A percentile compares a stretch with the other conserved stretches of the same genome.
Conservation (phyloP, 2,113 vertebrate genomes). For the Melanerpes aurifrons region DNA sequence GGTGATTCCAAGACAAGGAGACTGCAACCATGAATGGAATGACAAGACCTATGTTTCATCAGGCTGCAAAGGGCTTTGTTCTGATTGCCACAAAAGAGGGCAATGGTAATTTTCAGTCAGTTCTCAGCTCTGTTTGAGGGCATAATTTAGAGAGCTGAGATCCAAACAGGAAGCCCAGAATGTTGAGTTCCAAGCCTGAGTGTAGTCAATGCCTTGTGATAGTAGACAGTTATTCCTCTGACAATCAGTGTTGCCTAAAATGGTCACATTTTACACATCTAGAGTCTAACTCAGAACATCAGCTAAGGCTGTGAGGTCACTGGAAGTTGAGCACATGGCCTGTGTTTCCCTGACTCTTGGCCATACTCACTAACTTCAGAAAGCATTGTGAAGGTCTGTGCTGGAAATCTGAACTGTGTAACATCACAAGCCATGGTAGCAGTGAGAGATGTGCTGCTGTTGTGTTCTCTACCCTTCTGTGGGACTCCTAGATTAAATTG, state of each 20-base stretch:
- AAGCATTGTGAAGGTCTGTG: not conserved
- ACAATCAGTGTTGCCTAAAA: constrained; percentile 25
- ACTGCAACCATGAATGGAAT: not conserved
- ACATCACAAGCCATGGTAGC: not conserved
- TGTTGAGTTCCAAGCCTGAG: not conserved
- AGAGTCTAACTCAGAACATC: not conserved
- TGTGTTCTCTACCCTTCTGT: not conserved
- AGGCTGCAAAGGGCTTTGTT: constrained; percentile 15
- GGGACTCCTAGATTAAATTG: not conserved
- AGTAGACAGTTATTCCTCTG: not conserved
- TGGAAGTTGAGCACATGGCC: not conserved
- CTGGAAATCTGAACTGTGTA: not conserved
- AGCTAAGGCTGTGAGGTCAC: not conserved
- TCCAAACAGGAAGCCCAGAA: not conserved
- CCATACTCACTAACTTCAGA: not conserved
- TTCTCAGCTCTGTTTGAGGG: not conserved
- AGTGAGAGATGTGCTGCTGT: not conserved
- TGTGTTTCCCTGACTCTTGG: constrained; percentile 9
- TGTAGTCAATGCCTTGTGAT: not conserved
- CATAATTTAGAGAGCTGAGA: not conserved
- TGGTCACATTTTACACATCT: not conserved
- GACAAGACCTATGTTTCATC: constrained; percentile 31
- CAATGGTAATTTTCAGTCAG: not conserved
- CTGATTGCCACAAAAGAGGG: not conserved
- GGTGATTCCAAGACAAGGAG: not conserved